Evolutionary conservation across 2,888 invertebrate species (phyloP), one percentile per base, ranked within the genome.

Genomic region (Drosophila aldrichi): DNA sequence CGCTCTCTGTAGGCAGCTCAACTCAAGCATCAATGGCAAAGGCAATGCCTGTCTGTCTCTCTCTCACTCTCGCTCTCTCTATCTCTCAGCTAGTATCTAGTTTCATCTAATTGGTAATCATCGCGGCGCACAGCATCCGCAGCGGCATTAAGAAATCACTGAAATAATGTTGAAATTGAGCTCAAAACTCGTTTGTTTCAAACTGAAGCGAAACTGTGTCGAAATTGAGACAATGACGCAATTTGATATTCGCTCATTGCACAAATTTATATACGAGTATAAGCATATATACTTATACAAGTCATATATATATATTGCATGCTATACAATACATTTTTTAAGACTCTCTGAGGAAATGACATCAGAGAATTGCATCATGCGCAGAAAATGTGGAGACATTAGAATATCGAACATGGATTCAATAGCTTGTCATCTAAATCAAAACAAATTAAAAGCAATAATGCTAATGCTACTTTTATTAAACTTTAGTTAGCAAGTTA

Each of bases 101-200:
- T 71, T 83, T 70, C 48, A 58, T 68, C 76, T 84, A 76, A 89
- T 89, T 82, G 78, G 75, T 78, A 81, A 83, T 81, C 70, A 54
- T 29, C 54, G 55, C 54, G 46, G 43, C 59, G 58, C 49, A 10
- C 67, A 62, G 34, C 64, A 65, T 34, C 57, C 55, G 55, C 58
- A 41, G 9, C 20, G 18, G 22, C 59, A 57, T 22, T 54, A 29
- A 54, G 36, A 75, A 67, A 64, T 51, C 76, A 63, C 60, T 61
- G 44, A 55, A 66, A 41, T 63, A 69, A 44, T 22, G 46, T 63
- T 69, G 36, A 9, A 83, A 81, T 75, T 76, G 57, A 71, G 78
- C 79, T 89, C 12, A 61, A 82, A 77, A 77, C 78, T 71, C 44
- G 77, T 80, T 66, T 36, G 34, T 20, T 29, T 18, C 12, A 67